Percentiles rank a stretch among this genome's conserved stretches.
Conservation (phyloP, 1,140 invertebrate genomes). For the Solenopsis fugax region DNA sequence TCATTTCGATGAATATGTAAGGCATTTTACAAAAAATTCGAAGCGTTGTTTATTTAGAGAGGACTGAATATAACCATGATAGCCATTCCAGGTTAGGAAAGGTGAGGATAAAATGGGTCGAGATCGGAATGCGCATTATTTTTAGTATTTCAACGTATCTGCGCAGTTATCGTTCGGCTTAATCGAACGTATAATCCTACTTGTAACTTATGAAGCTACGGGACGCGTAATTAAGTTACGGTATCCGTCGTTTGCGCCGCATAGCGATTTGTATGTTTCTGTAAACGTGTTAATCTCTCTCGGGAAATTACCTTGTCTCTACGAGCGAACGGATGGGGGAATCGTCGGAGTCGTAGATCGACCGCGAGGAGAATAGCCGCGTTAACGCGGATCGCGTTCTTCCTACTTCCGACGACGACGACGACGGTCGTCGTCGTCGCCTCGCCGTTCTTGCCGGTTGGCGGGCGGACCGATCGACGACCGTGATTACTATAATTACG, state of each 20-base stretch:
- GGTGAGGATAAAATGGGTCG: background rate
- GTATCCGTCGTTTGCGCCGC: constrained; percentile 22
- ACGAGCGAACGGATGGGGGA: background rate
- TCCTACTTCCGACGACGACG: constrained; percentile 26
- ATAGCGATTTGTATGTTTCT: constrained; percentile 8
- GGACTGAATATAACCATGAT: background rate
- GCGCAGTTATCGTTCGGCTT: background rate
- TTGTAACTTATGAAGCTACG: background rate
- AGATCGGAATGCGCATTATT: background rate
- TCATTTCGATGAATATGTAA: background rate
- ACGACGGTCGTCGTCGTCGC: background rate
- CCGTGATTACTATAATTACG: constrained; percentile 22
- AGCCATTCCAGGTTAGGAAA: background rate
- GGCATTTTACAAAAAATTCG: background rate
- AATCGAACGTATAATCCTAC: background rate
- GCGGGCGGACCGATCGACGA: constrained; percentile 4
- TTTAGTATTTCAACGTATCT: background rate
- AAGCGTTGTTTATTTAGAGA: background rate
- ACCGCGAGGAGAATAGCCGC: constrained; percentile 25
- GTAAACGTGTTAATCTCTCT: constrained; percentile 29
- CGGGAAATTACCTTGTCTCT: constrained; percentile 31
- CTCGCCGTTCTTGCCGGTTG: constrained; percentile 11
- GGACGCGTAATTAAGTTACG: constrained; percentile 22
- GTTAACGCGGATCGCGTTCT: constrained; percentile 22
- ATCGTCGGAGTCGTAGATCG: background rate